These are phyloP conservation scores for Hyppa rectilinea DNA, from an alignment of 2,888 invertebrate genomes.

Conservation along the genomic window DNA sequence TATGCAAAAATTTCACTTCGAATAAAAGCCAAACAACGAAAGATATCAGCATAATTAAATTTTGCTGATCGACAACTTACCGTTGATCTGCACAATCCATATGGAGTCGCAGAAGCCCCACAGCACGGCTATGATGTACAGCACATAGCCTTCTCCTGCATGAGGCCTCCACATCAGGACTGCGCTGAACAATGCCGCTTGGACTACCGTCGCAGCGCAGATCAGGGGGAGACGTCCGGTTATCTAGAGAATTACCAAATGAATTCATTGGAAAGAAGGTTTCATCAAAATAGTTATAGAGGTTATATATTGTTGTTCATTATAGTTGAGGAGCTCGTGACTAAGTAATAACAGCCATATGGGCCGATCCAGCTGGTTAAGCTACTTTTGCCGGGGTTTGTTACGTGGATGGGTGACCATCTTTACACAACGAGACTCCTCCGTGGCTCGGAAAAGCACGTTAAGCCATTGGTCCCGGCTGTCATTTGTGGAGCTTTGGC, in stretches of 20 bases:
- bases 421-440: too few species aligned
- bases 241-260: constrained; percentile 76
- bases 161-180: constrained; percentile 91
- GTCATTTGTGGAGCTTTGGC: too few species aligned
- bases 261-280: neutral
- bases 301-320: too few species aligned
- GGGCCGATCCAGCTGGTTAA: too few species aligned
- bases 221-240: constrained; percentile 92
- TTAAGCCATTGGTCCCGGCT: too few species aligned
- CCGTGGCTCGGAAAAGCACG: too few species aligned
- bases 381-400: too few species aligned
- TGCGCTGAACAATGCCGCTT: constrained; percentile 88
- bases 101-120: constrained; percentile 93
- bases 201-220: constrained; percentile 88
- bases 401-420: too few species aligned
- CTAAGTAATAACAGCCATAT: too few species aligned
- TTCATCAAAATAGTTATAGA: neutral
- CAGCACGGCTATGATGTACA: constrained; percentile 91
- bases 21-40: too few species aligned
- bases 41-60: neutral
- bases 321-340: too few species aligned
- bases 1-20: too few species aligned
- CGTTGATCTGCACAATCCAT: constrained; percentile 93
- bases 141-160: constrained; percentile 82
- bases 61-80: constrained; percentile 75